phyloP scores from a whole-genome alignment of 2,888 invertebrate genomes.

The Ophion costatus region DNA sequence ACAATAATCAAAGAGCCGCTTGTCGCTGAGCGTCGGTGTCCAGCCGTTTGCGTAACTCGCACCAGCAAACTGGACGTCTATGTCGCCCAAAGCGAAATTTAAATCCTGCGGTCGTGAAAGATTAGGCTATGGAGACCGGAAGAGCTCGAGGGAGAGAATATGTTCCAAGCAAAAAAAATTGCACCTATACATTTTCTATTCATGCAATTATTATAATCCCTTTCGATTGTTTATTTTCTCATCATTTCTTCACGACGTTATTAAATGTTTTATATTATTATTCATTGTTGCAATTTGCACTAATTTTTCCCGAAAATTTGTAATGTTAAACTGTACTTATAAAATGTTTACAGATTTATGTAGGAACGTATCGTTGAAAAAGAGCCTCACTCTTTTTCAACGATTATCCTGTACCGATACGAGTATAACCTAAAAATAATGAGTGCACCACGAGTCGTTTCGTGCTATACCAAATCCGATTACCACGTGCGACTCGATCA shows the following conservation, averaged over 20 bases:
- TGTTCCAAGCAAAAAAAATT: neutral
- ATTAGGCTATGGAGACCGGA: slow-evolving; percentile 1
- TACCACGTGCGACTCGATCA: neutral
- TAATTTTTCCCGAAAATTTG: no score
- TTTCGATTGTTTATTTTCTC: no score
- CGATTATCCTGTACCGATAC: neutral
- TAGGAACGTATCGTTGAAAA: neutral
- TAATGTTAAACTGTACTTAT: no score
- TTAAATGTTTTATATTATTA: no score
- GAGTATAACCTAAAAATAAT: slow-evolving; percentile 38
- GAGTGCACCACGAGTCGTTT: neutral
- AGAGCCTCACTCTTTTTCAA: neutral
- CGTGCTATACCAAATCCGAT: neutral
- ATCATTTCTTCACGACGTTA: no score
- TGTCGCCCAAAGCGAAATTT: slow-evolving; percentile 69
- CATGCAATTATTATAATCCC: no score
- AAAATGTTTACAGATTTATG: no score
- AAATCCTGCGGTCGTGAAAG: slow-evolving; percentile 61
- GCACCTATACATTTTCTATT: neutral
- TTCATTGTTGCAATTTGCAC: no score
- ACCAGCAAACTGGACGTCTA: slow-evolving; percentile 84
- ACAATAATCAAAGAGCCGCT: slow-evolving; percentile 81
- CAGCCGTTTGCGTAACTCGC: slow-evolving; percentile 86
- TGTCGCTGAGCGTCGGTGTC: slow-evolving; percentile 85
- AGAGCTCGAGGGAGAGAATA: neutral